Evolutionary conservation across 2,888 invertebrate genomes (phyloP), one percentile per base, ranked within the genome.

Genomic region (Synergus gifuensis): DNA sequence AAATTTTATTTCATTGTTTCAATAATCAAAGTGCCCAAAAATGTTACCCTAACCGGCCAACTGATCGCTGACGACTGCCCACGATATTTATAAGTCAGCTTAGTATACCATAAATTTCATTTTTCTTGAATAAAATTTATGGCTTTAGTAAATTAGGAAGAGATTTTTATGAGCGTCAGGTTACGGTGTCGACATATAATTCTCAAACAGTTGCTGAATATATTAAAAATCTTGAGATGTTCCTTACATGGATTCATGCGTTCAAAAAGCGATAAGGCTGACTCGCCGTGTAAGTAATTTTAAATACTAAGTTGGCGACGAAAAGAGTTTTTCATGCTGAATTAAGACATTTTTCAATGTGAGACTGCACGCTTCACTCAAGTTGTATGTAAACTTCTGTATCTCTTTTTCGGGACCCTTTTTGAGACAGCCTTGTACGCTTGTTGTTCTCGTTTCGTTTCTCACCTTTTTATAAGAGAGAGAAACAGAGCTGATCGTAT

Each of bases 201-300:
- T 60, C 76, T 63, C 14, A 28, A 16, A 76, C n/a, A 14, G 28
- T 62, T 42, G 42, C 62, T 62, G 22, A 76, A 76, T 58, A n/a
- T 76, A 18, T 60, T 18, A 76, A 42, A 42, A 76, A 62, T 22
- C 18, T 62, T 63, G 22, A 62, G 22, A 62, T 63, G 60, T 62
- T 44, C 44, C 62, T 60, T 62, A 54, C 18, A 76, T 60, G 46
- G 40, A 76, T 62, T 5, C 60, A 62, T 62, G 76, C 60, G 44
- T 62, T 62, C 40, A 42, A 76, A 73, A 76, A 76, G 60, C 60
- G n/a, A 62, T 42, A 76, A 76, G 42, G 62, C 76, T 76, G 76
- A 62, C 42, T 76, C 60, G 4, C 11, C 18, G 11, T 60, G 3
- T 60, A 12, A 60, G 12, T 4, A 22, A 22, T 22, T 60, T 4